phyloP scores from a whole-genome alignment of 2,113 vertebrate genomes.

The Sinocyclocheilus anophthalmus region DNA sequence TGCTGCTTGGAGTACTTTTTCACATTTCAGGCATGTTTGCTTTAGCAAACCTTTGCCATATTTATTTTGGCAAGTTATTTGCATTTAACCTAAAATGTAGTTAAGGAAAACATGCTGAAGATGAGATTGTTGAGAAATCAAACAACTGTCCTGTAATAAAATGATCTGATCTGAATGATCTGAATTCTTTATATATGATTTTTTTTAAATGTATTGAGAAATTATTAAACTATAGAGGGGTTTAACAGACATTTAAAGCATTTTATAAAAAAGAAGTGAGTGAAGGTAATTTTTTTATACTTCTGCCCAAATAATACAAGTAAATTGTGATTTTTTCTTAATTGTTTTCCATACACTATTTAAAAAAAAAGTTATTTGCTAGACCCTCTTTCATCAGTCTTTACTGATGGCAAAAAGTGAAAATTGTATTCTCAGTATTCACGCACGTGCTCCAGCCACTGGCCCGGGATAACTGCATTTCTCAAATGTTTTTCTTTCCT shows the following conservation, averaged over 20 bases:
- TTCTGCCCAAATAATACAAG: too few species aligned
- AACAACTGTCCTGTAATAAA: not conserved
- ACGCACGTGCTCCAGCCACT: slow-evolving; percentile 66
- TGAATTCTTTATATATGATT: not conserved
- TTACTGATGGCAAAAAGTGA: slow-evolving; percentile 18
- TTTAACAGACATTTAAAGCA: not conserved
- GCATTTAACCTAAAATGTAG: not conserved
- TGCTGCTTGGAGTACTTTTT: not conserved
- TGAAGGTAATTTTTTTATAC: not conserved
- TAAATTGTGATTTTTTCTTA: too few species aligned
- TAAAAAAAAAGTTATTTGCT: not conserved
- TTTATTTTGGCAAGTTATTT: not conserved
- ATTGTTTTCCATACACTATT: not conserved
- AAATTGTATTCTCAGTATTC: slow-evolving; percentile 62
- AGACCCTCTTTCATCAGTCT: not conserved
- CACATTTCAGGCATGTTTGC: not conserved
- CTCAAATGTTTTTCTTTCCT: slow-evolving; percentile 68
- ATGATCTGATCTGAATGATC: not conserved
- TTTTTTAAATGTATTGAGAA: not conserved
- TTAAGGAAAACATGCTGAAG: not conserved
- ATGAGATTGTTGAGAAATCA: not conserved
- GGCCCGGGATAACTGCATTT: slow-evolving; percentile 70
- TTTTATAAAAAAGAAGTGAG: not conserved
- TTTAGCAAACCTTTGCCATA: not conserved
- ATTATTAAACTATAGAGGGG: not conserved